Conservation (phyloP, 2,797 vertebrate genomes). For the Semaprochilodus insignis region DNA sequence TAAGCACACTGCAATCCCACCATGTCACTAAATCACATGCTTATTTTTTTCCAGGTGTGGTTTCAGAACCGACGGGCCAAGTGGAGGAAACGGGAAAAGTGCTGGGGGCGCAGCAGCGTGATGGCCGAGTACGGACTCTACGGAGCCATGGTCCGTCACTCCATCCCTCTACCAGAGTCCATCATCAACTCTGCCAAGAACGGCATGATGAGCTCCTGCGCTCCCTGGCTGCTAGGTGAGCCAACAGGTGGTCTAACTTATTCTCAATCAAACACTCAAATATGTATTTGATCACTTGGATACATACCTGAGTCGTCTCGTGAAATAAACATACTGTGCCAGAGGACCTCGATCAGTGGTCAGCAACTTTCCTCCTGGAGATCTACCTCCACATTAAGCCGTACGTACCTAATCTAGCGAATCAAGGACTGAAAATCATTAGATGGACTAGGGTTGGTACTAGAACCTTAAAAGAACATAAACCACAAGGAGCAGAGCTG, state of each 20-base stretch:
- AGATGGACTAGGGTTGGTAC: too few species aligned
- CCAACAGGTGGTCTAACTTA: constrained; percentile 77
- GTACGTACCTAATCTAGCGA: too few species aligned
- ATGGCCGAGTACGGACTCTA: constrained; percentile 91
- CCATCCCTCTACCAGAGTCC: constrained; percentile 86
- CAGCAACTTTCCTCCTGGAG: not conserved
- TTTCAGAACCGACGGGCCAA: constrained; percentile 91
- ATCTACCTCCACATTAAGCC: too few species aligned
- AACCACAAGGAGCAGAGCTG: not conserved
- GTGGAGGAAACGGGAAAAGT: constrained; percentile 89
- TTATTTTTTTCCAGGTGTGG: constrained; percentile 80
- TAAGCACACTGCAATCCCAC: not conserved
- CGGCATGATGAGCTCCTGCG: constrained; percentile 83
- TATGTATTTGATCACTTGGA: constrained; percentile 60
- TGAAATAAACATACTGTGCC: constrained; percentile 28
- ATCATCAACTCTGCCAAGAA: constrained; percentile 84
- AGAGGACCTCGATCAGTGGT: not conserved
- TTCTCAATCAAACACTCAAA: constrained; percentile 62
- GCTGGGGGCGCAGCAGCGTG: constrained; percentile 88
- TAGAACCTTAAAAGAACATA: too few species aligned
- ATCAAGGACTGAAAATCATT: too few species aligned
- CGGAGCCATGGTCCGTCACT: constrained; percentile 89
- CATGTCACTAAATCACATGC: too few species aligned
- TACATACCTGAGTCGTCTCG: constrained; percentile 62
- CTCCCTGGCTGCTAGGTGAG: constrained; percentile 91